Conservation (phyloP, 2,888 invertebrate species). For the Watsonalla cultraria region DNA sequence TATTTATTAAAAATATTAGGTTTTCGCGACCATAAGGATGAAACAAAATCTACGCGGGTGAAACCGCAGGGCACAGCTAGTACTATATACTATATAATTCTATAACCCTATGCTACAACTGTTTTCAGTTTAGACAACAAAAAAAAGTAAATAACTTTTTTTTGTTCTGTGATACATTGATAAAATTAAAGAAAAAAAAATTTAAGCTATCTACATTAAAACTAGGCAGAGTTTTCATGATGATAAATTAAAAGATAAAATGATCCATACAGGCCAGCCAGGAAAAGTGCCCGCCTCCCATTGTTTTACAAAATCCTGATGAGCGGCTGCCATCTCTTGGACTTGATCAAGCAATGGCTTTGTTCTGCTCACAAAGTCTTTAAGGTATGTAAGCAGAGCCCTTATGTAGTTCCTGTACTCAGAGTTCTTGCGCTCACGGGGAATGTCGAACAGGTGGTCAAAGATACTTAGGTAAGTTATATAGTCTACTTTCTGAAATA, state of each 20-base stretch:
- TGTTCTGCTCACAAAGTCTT: constrained; percentile 88
- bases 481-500: constrained; percentile 91
- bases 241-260: not conserved
- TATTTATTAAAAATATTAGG: no score
- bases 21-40: no score
- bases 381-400: constrained; percentile 90
- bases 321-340: constrained; percentile 86
- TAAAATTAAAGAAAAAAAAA: no score
- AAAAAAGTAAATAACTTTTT: no score
- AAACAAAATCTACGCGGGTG: no score
- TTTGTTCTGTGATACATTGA: no score
- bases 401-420: constrained; percentile 92
- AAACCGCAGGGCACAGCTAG: no score
- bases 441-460: constrained; percentile 97
- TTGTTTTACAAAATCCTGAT: constrained; percentile 88
- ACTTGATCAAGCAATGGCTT: constrained; percentile 92
- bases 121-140: no score
- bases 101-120: no score
- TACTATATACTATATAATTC: no score
- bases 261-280: constrained; percentile 89
- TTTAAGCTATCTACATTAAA: no score
- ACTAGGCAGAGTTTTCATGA: no score
- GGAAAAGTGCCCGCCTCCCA: constrained; percentile 95
- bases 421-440: constrained; percentile 92
- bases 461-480: constrained; percentile 95